Evolutionary conservation across 2,888 invertebrate species (phyloP), one percentile per base, ranked within the genome.

Genomic region (Andrena dorsata): DNA sequence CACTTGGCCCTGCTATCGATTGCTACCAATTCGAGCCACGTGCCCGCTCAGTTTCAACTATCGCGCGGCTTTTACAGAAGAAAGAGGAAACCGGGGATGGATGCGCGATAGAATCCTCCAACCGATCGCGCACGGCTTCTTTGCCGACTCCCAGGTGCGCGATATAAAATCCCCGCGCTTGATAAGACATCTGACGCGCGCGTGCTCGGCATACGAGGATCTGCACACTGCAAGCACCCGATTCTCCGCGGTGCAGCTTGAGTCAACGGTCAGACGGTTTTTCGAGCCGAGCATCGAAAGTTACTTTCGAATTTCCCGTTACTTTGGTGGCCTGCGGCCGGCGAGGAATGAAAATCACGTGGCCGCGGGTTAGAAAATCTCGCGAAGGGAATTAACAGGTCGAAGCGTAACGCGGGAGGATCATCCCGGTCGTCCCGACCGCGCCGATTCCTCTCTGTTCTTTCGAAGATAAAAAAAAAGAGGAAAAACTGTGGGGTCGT

Each of bases 271-370:
- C 20, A 23, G 56, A 7, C 4, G 56, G 41, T 5, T 56, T 32
- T 32, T 13, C 58, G 58, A n/a, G 53, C 8, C 53, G 53, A 73
- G 41, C 41, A 56, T 53, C 35, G 64, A 56, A 73, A 73, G 51
- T 73, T 73, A 65, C 73, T 56, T 65, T 53, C 69, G 47, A 70
- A 61, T 76, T 35, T 63, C 56, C 64, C 70, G 64, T 41, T 56
- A 64, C 32, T 23, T 49, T n/a, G 53, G 28, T 35, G 41, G 28
- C 41, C 28, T 23, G 49, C 20, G 53, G 32, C 30, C 53, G 32
- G 47, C 35, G 32, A 23, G 1, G 13, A 28, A 47, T 35, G 49
- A 23, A 56, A 35, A 65, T 73, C 56, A 28, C 23, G 32, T 10
- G n/a, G 47, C 13, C 13, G n/a, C 16, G 7, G 16, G 47, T 4